Conservation (phyloP, 2,888 invertebrate species). For the Pollenia angustigena region DNA sequence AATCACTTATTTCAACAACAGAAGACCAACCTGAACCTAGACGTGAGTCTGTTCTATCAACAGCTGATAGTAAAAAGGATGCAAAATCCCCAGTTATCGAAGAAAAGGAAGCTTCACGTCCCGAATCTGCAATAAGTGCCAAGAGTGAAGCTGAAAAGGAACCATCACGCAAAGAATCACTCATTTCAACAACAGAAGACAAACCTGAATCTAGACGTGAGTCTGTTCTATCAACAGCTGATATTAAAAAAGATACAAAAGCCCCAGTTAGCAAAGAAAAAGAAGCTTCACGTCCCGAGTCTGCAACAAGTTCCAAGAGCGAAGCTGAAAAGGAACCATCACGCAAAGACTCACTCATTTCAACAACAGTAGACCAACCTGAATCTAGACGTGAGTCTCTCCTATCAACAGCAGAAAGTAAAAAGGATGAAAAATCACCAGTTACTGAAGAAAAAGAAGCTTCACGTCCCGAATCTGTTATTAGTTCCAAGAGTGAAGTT, state of each 20-base stretch:
- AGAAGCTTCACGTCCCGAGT: conserved; percentile 77
- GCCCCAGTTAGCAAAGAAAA: conserved; percentile 51
- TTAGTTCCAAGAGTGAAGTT: no score
- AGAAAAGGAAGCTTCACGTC: conserved; percentile 78
- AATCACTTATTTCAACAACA: conserved; percentile 42
- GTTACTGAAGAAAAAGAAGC: neutral
- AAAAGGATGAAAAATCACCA: conserved; percentile 41
- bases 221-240: conserved; percentile 61
- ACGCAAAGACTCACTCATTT: no score
- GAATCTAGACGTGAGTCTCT: conserved; percentile 51
- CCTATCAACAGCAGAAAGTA: neutral
- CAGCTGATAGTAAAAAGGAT: conserved; percentile 53
- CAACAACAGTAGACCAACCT: neutral
- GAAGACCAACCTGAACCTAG: conserved; percentile 27
- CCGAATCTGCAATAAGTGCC: conserved; percentile 71
- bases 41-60: conserved; percentile 47
- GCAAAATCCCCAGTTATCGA: conserved; percentile 54
- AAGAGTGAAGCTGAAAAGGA: neutral
- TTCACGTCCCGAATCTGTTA: no score
- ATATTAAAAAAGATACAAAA: conserved; percentile 35
- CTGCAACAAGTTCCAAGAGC: no score
- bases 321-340: no score
- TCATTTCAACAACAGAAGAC: conserved; percentile 9
- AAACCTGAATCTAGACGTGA: conserved; percentile 69
- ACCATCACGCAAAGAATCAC: no score